Evolutionary conservation across 2,113 vertebrate genomes (phyloP).

Genomic region (Madoqua kirkii): DNA sequence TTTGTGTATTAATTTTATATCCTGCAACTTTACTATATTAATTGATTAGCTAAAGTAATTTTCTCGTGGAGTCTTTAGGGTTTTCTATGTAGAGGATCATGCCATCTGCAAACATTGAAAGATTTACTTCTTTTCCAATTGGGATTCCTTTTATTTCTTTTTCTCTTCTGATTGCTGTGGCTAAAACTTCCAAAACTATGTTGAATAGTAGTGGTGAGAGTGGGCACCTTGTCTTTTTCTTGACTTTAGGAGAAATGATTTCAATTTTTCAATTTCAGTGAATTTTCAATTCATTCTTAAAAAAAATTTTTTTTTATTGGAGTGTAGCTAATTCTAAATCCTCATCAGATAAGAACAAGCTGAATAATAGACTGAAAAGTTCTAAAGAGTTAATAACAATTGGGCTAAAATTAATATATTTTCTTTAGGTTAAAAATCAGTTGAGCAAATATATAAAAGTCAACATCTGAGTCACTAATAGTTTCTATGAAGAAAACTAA

Average conservation of each 20-base stretch:
- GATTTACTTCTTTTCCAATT: background rate
- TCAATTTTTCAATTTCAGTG: background rate
- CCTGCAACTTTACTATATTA: background rate
- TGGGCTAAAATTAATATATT: background rate
- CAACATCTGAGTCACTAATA: background rate
- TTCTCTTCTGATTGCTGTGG: background rate
- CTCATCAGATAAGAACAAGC: background rate
- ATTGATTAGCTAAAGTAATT: background rate
- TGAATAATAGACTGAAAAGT: background rate
- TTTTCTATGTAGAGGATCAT: background rate
- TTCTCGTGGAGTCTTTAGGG: background rate
- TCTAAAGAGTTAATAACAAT: background rate
- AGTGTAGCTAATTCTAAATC: background rate
- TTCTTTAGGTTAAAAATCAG: background rate
- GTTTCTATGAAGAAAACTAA: background rate
- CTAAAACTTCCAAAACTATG: background rate
- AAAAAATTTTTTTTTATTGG: background rate
- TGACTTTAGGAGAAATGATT: background rate
- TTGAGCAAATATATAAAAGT: background rate
- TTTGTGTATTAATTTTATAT: background rate
- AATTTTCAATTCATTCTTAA: background rate
- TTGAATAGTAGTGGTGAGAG: background rate
- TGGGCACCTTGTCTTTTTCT: background rate
- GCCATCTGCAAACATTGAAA: background rate
- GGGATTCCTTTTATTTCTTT: background rate